These are phyloP conservation scores for Gasterosteus nipponicus DNA, from an alignment of 2,113 vertebrate species.

Conservation along the genomic window DNA sequence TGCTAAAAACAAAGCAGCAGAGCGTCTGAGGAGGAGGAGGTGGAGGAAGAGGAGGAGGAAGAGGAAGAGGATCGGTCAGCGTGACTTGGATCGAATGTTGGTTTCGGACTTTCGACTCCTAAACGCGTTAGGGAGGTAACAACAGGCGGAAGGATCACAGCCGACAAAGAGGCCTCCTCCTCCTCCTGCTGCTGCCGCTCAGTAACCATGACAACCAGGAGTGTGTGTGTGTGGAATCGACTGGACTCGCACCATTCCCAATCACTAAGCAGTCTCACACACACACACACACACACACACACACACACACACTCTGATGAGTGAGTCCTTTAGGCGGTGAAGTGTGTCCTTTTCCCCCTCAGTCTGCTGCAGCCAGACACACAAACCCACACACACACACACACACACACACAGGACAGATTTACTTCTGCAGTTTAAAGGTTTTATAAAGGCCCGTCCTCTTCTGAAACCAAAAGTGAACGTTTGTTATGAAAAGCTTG, in stretches of 20 bases:
- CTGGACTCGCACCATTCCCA: slow-evolving; percentile 18
- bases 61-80: neutral
- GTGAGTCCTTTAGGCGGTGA: slow-evolving; percentile 59
- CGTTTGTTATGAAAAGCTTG: too few relatives aligned
- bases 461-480: too few relatives aligned
- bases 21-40: neutral
- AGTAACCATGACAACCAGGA: slow-evolving; percentile 37
- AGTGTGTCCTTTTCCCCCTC: slow-evolving; percentile 37
- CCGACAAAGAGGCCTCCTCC: slow-evolving; percentile 6
- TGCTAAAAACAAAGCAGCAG: slow-evolving; percentile 25
- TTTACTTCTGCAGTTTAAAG: too few relatives aligned
- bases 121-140: neutral
- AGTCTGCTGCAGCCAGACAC: slow-evolving; percentile 19
- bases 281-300: slow-evolving; percentile 22
- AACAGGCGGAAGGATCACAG: slow-evolving; percentile 10
- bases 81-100: slow-evolving; percentile 1
- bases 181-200: slow-evolving; percentile 15
- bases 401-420: neutral
- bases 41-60: neutral
- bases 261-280: slow-evolving; percentile 7
- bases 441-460: neutral
- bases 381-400: neutral
- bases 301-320: slow-evolving; percentile 29
- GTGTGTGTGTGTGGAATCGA: slow-evolving; percentile 14
- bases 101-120: slow-evolving; percentile 7